Evolutionary conservation across 2,113 vertebrate genomes (phyloP), one percentile per base, ranked within the genome.

Genomic region (Tupaia tana): DNA sequence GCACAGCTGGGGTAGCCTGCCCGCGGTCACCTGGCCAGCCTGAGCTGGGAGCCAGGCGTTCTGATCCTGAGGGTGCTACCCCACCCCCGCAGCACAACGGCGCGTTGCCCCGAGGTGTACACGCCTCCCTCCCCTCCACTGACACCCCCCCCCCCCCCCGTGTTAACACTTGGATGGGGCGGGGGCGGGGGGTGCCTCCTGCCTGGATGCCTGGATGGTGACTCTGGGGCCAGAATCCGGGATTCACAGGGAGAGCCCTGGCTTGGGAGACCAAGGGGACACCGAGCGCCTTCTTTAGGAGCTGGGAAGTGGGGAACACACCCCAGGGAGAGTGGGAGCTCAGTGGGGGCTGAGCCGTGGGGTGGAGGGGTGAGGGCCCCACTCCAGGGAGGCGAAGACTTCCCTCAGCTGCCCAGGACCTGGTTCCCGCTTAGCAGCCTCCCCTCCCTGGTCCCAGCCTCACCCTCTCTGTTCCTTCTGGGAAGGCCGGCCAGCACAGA

Each of bases 401-500:
- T 24, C 13, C 74, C 27, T 27, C 14, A 58, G 54, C 43, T 18
- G 24, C 34, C 70, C 25, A 2, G 34, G 24, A 3, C 31, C 75
- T 14, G 18, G 16, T 3, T 11, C 12, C 59, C 18, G 8, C 4
- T 9, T 14, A 4, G 0, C 4, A 2, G 13, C 29, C 14, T n/a
- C 25, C 27, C 64, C 24, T 9, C 14, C n/a, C 25, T 20, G 31
- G 31, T 1, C 2, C 86, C 15, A 20, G 54, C 71, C 27, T 18
- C 6, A 0, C 15, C 67, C 7, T 4, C 90, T 54, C n/a, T 16
- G 18, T 13, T 80, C 56, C 66, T 66, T 70, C 75, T 56, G 2
- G 8, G 84, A 54, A 6, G 9, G 24, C 22, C 25, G 58, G 20
- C 31, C 27, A 56, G 70, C 29, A 29, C 83, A 67, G 43, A 34